phyloP scores from a whole-genome alignment of 2,888 invertebrate genomes.

The Apodemia zela region DNA sequence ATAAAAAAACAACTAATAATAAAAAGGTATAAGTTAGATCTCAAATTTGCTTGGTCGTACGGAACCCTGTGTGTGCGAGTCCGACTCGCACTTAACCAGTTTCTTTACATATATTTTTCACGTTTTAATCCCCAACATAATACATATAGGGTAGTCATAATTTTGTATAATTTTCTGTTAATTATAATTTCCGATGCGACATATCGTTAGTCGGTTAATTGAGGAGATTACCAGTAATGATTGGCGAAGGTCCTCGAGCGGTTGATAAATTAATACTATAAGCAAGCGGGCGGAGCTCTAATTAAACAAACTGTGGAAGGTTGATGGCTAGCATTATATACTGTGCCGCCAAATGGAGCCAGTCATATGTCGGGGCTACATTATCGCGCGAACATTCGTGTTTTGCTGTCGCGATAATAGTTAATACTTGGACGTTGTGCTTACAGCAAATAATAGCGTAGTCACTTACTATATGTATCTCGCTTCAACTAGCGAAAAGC shows the following conservation, averaged over 20 bases:
- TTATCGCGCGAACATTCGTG: no score
- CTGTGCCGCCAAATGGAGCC: neutral
- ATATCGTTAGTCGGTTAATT: slow-evolving; percentile 31
- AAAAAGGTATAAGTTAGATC: no score
- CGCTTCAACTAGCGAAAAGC: no score
- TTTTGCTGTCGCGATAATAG: no score
- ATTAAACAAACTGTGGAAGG: slow-evolving; percentile 30
- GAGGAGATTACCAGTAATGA: slow-evolving; percentile 29
- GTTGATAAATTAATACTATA: slow-evolving; percentile 37
- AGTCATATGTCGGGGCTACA: no score
- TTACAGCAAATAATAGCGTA: no score
- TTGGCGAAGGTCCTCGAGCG: slow-evolving; percentile 34
- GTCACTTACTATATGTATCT: no score
- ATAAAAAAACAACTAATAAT: no score
- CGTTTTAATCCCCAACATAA: neutral
- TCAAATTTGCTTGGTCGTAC: no score
- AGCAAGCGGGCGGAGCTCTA: slow-evolving; percentile 27
- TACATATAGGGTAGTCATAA: neutral
- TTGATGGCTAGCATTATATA: slow-evolving; percentile 21
- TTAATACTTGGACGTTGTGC: no score
- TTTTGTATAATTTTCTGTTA: slow-evolving; percentile 14
- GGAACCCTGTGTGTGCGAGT: no score
- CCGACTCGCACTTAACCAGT: no score
- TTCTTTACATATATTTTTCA: neutral
- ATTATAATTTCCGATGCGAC: slow-evolving; percentile 19